Conservation (phyloP, 2,797 vertebrate species). For the Buphagus erythrorhynchus region DNA sequence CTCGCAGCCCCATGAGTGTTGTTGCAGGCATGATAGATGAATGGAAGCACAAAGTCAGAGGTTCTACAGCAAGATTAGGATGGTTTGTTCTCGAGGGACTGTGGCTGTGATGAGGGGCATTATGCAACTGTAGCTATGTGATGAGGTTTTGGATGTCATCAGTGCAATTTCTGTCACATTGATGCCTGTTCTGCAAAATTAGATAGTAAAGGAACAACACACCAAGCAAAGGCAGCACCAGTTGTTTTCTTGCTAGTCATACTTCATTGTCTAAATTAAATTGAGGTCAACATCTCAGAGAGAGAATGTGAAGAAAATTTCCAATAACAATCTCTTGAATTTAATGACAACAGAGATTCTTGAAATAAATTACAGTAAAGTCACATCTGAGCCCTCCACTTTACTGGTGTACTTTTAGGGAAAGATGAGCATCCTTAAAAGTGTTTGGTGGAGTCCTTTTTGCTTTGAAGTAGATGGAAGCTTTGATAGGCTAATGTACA, state of each 20-base stretch:
- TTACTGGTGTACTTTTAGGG: neutral
- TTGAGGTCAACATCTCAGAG: neutral
- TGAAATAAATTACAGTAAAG: neutral
- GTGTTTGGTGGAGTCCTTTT: neutral
- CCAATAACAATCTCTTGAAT: neutral
- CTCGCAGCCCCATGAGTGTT: neutral
- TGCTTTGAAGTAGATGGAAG: neutral
- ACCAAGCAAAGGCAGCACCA: neutral
- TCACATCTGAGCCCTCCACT: neutral
- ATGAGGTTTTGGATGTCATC: neutral
- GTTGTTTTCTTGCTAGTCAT: neutral
- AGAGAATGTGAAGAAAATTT: neutral
- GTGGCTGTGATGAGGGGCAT: neutral
- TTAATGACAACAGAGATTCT: neutral
- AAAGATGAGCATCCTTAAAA: neutral
- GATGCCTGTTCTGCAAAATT: neutral
- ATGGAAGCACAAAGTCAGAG: neutral
- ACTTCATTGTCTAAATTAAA: constrained; percentile 10
- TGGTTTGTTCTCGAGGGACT: neutral
- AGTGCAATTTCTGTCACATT: neutral
- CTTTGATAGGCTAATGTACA: neutral
- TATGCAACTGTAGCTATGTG: neutral
- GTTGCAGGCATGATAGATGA: neutral
- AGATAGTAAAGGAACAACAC: neutral
- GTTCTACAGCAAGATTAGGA: neutral